Conservation (phyloP, 2,797 vertebrate genomes). For the Chelon labrosus region DNA sequence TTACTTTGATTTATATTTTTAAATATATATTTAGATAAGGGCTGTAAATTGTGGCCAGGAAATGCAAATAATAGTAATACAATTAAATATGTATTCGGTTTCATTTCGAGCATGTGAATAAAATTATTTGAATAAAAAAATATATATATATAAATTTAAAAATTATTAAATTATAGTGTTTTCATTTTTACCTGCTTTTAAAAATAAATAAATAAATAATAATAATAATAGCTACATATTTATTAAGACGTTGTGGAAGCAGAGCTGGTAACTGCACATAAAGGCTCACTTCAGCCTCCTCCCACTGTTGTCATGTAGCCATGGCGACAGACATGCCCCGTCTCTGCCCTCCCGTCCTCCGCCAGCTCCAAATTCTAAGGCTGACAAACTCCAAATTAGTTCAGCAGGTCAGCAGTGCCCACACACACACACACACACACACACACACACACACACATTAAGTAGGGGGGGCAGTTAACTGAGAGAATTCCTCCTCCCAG, state of each 20-base stretch:
- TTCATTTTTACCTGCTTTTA: background rate
- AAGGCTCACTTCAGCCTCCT: background rate
- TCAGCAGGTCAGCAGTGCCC: slow-evolving; percentile 25
- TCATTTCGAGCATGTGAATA: background rate
- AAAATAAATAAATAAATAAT: too few species aligned
- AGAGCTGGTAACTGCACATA: background rate
- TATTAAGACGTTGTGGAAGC: background rate
- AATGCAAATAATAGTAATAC: background rate
- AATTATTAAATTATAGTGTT: background rate
- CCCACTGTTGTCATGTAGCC: slow-evolving; percentile 2
- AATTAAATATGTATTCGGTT: background rate
- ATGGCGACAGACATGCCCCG: slow-evolving; percentile 19
- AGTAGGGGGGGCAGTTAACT: slow-evolving; percentile 24
- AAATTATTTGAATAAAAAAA: background rate
- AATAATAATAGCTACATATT: background rate
- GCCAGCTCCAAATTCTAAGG: slow-evolving; percentile 4
- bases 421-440: slow-evolving; percentile 6
- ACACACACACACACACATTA: slow-evolving; percentile 28
- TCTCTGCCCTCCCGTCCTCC: background rate
- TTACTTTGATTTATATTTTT: too few species aligned
- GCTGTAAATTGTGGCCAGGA: background rate
- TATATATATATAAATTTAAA: too few species aligned
- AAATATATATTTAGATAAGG: too few species aligned
- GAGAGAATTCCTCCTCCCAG: slow-evolving; percentile 15
- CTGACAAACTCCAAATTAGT: slow-evolving; percentile 5